Conservation (phyloP, 2,113 vertebrate genomes). For the Microtus pennsylvanicus region DNA sequence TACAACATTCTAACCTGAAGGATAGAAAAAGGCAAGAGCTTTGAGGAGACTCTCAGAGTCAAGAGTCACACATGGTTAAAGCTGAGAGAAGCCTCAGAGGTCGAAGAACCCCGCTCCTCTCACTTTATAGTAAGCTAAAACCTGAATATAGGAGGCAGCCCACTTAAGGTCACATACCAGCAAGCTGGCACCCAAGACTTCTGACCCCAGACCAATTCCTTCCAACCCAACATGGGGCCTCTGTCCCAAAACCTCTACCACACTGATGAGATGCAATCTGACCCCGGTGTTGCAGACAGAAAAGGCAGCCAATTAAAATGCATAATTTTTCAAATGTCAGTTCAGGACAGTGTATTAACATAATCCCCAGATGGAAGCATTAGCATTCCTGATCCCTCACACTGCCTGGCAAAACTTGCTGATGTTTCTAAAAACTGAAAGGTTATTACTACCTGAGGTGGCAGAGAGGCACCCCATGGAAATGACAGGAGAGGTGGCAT, state of each 20-base stretch:
- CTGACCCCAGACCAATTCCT: background rate
- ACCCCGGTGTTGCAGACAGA: slow-evolving; percentile 9
- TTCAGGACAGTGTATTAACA: slow-evolving; percentile 60
- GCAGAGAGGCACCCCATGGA: background rate
- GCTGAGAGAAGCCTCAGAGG: background rate
- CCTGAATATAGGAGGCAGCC: background rate
- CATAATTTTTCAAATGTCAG: slow-evolving; percentile 68
- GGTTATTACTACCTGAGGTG: slow-evolving; percentile 55
- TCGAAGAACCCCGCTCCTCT: background rate
- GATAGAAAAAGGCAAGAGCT: background rate
- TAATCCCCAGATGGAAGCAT: slow-evolving; percentile 73
- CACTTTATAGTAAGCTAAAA: background rate
- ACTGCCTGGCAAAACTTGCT: slow-evolving; percentile 68
- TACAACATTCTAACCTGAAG: background rate
- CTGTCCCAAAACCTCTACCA: background rate
- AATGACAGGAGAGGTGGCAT: background rate
- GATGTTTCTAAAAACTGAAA: slow-evolving; percentile 68
- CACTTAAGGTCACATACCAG: background rate
- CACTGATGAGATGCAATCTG: background rate
- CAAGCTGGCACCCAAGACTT: background rate
- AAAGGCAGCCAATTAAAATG: slow-evolving; percentile 68
- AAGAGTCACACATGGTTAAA: background rate
- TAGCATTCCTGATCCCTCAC: slow-evolving; percentile 57
- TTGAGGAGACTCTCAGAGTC: background rate
- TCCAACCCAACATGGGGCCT: background rate